Evolutionary conservation across 2,888 invertebrate species (phyloP).

Genomic region (Lepidonotus clava): DNA sequence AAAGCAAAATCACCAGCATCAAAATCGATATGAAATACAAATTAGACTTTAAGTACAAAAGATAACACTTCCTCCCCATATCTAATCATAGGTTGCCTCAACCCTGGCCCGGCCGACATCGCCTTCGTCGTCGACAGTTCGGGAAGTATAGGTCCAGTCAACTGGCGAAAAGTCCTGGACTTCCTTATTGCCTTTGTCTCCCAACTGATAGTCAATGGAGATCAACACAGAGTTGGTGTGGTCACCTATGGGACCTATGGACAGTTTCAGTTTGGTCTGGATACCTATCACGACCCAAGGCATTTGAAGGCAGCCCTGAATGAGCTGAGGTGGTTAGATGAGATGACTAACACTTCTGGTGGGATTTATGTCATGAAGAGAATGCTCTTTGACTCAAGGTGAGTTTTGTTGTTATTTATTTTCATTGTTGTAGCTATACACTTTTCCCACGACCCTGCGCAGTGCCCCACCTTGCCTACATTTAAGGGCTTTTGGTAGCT

Average conservation of each 20-base stretch:
- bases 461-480: no score
- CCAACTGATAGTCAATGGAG: not conserved
- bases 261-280: not conserved
- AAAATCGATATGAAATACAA: no score
- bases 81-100: not conserved
- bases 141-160: slow-evolving; percentile 57
- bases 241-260: slow-evolving; percentile 49
- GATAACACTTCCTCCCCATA: no score
- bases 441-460: no score
- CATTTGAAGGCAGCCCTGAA: not conserved
- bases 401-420: not conserved
- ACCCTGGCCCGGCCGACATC: slow-evolving; percentile 27
- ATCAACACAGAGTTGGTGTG: slow-evolving; percentile 25
- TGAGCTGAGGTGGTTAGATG: slow-evolving; percentile 28
- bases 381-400: slow-evolving; percentile 35
- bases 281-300: not conserved
- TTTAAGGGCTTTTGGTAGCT: no score
- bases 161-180: slow-evolving; percentile 57
- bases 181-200: slow-evolving; percentile 29
- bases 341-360: slow-evolving; percentile 55
- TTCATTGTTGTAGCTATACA: no score
- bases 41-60: no score
- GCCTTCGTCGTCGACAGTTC: slow-evolving; percentile 61
- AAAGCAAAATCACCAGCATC: no score
- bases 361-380: slow-evolving; percentile 45